phyloP scores from a whole-genome alignment of 2,797 vertebrate species.

The Coilia nasus region DNA sequence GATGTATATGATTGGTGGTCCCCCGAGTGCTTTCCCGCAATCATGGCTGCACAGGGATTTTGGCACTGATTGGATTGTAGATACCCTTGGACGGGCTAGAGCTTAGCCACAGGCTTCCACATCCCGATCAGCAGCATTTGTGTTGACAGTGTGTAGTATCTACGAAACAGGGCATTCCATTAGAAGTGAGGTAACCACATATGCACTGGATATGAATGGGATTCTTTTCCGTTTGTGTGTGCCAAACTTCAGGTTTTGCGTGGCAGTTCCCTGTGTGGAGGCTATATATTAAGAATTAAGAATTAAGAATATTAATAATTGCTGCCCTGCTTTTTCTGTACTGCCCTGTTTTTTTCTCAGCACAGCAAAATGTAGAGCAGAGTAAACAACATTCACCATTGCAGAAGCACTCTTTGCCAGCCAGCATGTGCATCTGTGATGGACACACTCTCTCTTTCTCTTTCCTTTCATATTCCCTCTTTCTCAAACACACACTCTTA shows the following conservation, averaged over 20 bases:
- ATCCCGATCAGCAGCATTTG: neutral
- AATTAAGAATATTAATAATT: neutral
- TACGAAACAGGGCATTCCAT: neutral
- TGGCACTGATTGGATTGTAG: neutral
- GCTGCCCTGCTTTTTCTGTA: neutral
- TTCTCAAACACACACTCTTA: neutral
- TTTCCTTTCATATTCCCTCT: neutral
- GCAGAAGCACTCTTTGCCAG: slow-evolving; percentile 13
- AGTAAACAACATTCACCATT: slow-evolving; percentile 27
- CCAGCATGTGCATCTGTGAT: slow-evolving; percentile 20
- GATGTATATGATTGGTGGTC: neutral
- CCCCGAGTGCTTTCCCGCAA: neutral
- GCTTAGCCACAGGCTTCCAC: neutral
- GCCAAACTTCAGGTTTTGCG: neutral
- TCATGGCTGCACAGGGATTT: neutral
- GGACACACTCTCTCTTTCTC: slow-evolving; percentile 16
- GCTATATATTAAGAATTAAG: neutral
- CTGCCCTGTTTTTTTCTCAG: slow-evolving; percentile 21
- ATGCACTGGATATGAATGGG: slow-evolving; percentile 10
- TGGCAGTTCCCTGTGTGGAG: neutral
- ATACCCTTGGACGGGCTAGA: neutral
- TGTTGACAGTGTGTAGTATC: neutral
- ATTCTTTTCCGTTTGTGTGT: neutral
- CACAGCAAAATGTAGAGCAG: slow-evolving; percentile 25
- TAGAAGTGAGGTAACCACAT: neutral